Evolutionary conservation across 2,113 vertebrate species (phyloP).

Genomic region (Colius striatus): DNA sequence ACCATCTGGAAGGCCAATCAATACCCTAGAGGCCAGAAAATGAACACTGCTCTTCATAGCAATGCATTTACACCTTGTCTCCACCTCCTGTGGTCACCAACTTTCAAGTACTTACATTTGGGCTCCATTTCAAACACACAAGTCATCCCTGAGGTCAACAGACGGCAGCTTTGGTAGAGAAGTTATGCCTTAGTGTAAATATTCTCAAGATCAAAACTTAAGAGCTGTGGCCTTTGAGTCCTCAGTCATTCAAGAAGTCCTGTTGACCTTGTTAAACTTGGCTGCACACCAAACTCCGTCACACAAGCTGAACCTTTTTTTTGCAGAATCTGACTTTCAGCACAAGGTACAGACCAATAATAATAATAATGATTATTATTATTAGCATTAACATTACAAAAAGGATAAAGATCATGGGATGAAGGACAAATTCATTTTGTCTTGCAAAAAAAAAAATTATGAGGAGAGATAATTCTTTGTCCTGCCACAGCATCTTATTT

Average conservation of each 20-base stretch:
- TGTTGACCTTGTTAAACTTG: not conserved
- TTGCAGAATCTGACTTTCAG: not conserved
- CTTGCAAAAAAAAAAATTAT: not conserved
- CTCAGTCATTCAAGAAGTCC: not conserved
- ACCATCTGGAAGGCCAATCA: fast-evolving
- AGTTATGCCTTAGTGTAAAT: not conserved
- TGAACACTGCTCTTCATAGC: not conserved
- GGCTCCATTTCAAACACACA: not conserved
- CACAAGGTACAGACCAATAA: not conserved
- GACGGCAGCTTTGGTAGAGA: not conserved
- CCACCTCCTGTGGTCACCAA: not conserved
- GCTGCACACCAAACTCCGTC: not conserved
- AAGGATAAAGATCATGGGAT: not conserved
- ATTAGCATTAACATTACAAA: not conserved
- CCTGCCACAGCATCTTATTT: not conserved
- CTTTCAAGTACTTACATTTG: fast-evolving
- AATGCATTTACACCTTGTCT: not conserved
- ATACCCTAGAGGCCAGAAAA: not conserved
- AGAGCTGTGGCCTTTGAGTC: not conserved
- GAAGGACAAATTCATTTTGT: not conserved
- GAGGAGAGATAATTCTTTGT: not conserved
- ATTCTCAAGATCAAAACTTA: not conserved
- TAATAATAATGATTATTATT: not conserved
- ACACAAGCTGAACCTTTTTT: not conserved
- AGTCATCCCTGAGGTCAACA: not conserved